A percentile compares a stretch with the other conserved stretches of the same genome.
Evolutionary conservation across 2,888 invertebrate species (phyloP).

Genomic region (Lysandra coridon): DNA sequence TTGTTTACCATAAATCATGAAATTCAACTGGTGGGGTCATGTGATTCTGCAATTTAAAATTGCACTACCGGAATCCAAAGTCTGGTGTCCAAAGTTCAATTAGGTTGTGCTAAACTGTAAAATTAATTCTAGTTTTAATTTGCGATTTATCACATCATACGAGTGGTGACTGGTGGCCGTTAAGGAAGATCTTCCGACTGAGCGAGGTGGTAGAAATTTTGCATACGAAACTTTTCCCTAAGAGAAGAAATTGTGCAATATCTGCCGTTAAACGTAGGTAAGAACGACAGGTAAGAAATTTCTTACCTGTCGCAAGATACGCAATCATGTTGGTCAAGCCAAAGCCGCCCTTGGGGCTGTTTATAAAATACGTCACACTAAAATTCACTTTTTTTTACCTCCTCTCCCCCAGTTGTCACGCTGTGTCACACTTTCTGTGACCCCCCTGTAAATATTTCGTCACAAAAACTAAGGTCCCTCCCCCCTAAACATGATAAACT

Average conservation of each 20-base stretch:
- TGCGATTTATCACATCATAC: not conserved
- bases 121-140: too few relatives aligned
- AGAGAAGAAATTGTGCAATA: not conserved
- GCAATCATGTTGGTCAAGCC: too few relatives aligned
- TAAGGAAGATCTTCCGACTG: not conserved
- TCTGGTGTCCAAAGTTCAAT: not conserved
- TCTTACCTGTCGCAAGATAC: too few relatives aligned
- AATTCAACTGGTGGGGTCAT: constrained; percentile 4
- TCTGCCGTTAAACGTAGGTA: not conserved
- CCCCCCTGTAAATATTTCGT: too few relatives aligned
- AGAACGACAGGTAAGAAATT: not conserved
- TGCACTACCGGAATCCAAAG: not conserved
- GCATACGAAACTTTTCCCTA: too few relatives aligned
- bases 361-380: too few relatives aligned
- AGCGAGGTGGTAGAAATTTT: not conserved
- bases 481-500: too few relatives aligned
- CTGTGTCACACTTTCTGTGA: too few relatives aligned
- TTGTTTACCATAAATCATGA: not conserved
- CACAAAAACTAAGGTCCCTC: too few relatives aligned
- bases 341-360: too few relatives aligned
- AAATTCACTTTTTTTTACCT: too few relatives aligned
- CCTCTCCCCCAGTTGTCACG: too few relatives aligned
- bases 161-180: not conserved
- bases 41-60: not conserved
- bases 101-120: not conserved